Percentiles rank a stretch among this genome's conserved stretches.
phyloP scores from a whole-genome alignment of 2,113 vertebrate species.

The Gobius niger region DNA sequence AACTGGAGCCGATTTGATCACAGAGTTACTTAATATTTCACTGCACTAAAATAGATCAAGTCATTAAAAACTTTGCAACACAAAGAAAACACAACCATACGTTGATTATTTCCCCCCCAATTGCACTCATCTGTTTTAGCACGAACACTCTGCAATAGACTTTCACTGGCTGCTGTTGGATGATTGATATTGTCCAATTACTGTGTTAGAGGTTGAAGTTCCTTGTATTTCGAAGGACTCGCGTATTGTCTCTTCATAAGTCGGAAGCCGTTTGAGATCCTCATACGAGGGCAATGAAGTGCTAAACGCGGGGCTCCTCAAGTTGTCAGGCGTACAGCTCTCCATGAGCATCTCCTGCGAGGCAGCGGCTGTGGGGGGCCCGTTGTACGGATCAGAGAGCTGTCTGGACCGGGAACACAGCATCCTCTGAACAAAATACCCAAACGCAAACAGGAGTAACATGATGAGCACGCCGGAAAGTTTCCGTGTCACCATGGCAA shows the following conservation, averaged over 20 bases:
- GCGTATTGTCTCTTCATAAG: constrained; percentile 84
- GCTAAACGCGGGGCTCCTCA: constrained; percentile 25
- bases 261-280: constrained; percentile 84
- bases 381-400: constrained; percentile 55
- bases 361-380: constrained; percentile 54
- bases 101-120: no score
- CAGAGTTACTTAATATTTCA: no score
- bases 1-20: no score
- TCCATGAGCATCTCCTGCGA: constrained; percentile 80
- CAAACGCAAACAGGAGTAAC: constrained; percentile 83
- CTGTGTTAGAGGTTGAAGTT: background rate
- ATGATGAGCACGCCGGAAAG: constrained; percentile 84
- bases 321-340: constrained; percentile 52
- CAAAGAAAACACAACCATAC: no score
- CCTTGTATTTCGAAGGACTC: constrained; percentile 9
- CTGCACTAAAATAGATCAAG: no score
- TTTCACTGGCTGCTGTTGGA: no score
- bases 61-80: no score
- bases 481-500: constrained; percentile 84
- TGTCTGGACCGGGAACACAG: constrained; percentile 79
- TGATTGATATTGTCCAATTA: no score
- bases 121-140: no score
- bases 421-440: constrained; percentile 83
- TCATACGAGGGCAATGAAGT: constrained; percentile 83
- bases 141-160: no score